Evolutionary conservation across 1,140 invertebrate species (phyloP).

Genomic region (Ceratina japonica): DNA sequence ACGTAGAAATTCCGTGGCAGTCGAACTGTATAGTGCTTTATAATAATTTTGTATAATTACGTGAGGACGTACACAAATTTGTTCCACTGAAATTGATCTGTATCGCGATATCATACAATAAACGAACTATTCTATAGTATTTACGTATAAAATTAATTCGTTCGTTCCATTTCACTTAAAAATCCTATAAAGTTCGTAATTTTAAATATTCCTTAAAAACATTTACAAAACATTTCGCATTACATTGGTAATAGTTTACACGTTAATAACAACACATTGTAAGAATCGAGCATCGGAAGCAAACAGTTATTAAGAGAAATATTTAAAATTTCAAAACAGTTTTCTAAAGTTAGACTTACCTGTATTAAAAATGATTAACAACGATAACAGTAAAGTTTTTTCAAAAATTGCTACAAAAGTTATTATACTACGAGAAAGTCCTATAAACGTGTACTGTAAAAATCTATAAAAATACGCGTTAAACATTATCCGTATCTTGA

Average conservation of each 20-base stretch:
- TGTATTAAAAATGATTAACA: slow-evolving; percentile 38
- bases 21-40: slow-evolving; percentile 21
- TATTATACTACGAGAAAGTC: slow-evolving; percentile 27
- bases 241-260: slow-evolving; percentile 51
- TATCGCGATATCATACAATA: slow-evolving; percentile 39
- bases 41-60: slow-evolving; percentile 30
- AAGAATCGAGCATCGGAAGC: slow-evolving; percentile 30
- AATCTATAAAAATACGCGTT: slow-evolving; percentile 54
- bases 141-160: slow-evolving; percentile 1
- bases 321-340: slow-evolving; percentile 32
- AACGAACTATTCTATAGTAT: slow-evolving; percentile 32
- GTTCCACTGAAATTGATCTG: slow-evolving; percentile 41
- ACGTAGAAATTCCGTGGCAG: background rate
- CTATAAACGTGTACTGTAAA: slow-evolving; percentile 49
- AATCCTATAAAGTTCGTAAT: slow-evolving; percentile 35
- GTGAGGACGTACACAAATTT: slow-evolving; percentile 27
- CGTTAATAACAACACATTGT: slow-evolving; percentile 39
- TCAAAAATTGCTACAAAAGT: slow-evolving; percentile 31
- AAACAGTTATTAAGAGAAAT: slow-evolving; percentile 31
- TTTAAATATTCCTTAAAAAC: slow-evolving; percentile 48
- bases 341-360: slow-evolving; percentile 11
- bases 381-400: slow-evolving; percentile 50
- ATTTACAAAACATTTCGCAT: slow-evolving; percentile 49
- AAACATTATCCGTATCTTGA: slow-evolving; percentile 28
- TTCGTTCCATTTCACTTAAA: slow-evolving; percentile 8